A percentile compares a stretch with the other conserved stretches of the same genome.
phyloP scores from a whole-genome alignment of 2,113 vertebrate species.

The Gobio gobio region DNA sequence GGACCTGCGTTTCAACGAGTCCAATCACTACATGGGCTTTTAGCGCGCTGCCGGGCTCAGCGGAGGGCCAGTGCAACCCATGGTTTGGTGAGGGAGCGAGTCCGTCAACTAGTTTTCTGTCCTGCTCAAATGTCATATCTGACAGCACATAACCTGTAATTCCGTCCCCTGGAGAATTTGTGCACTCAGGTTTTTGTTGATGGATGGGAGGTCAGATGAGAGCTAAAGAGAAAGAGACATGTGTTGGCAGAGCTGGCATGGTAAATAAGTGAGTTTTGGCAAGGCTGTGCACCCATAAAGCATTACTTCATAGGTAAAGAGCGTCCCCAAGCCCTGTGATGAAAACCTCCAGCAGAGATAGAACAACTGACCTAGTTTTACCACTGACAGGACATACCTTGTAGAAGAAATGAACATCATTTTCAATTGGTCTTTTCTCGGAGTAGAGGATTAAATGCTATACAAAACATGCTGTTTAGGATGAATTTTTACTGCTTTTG shows the following conservation, averaged over 20 bases:
- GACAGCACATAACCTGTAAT: constrained; percentile 39
- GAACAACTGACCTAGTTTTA: background rate
- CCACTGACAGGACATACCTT: constrained; percentile 2
- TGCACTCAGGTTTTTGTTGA: constrained; percentile 42
- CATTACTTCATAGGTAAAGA: background rate
- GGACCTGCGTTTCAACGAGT: background rate
- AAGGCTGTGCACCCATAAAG: constrained; percentile 5
- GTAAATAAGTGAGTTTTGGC: constrained; percentile 35
- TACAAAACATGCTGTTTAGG: background rate
- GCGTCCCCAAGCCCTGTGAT: constrained; percentile 1
- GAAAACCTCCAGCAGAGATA: background rate
- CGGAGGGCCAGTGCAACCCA: background rate
- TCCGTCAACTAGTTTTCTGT: constrained; percentile 12
- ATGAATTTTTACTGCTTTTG: background rate
- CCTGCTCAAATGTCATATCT: constrained; percentile 46
- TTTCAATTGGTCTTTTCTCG: background rate
- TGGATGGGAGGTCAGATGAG: constrained; percentile 46
- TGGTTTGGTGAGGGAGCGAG: constrained; percentile 10
- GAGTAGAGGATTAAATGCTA: background rate
- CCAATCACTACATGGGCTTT: background rate
- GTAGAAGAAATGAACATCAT: background rate
- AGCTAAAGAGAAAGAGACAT: constrained; percentile 35
- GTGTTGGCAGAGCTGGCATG: constrained; percentile 6
- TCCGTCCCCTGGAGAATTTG: constrained; percentile 32
- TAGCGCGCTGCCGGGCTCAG: background rate